Percentiles rank a stretch among this genome's conserved stretches.
Conservation (phyloP, 2,113 vertebrate species). For the Istiophorus platypterus region DNA sequence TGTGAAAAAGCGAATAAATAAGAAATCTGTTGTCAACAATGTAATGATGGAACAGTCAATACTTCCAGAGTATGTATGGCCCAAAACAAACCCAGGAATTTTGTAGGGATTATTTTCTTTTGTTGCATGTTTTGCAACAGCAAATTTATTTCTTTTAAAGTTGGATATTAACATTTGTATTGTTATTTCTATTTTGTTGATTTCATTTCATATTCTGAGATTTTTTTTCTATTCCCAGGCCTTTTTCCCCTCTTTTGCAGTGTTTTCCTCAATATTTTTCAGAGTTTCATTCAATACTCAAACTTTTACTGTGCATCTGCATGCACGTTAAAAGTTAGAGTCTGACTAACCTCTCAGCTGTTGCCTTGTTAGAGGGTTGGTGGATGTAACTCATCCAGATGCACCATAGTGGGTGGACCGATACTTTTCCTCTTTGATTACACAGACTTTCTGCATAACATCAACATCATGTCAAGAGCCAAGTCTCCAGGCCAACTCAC, state of each 20-base stretch:
- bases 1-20: neutral
- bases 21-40: neutral
- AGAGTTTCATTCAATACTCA: neutral
- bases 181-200: too few relatives aligned
- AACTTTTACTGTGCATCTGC: neutral
- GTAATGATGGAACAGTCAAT: neutral
- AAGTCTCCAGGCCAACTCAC: neutral
- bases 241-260: neutral
- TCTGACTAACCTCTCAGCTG: conserved; percentile 15
- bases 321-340: neutral
- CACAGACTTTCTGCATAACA: neutral
- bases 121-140: neutral
- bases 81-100: neutral
- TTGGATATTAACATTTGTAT: neutral
- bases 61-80: neutral
- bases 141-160: neutral
- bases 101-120: neutral
- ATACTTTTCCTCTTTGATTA: neutral
- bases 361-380: neutral
- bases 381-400: conserved; percentile 11
- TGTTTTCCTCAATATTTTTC: neutral
- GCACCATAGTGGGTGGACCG: neutral
- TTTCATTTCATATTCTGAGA: neutral
- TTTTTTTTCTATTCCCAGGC: neutral
- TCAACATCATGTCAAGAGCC: neutral